These are phyloP conservation scores for Myrmophylax atrothorax DNA, from an alignment of 2,113 vertebrate species.

Conservation along the genomic window DNA sequence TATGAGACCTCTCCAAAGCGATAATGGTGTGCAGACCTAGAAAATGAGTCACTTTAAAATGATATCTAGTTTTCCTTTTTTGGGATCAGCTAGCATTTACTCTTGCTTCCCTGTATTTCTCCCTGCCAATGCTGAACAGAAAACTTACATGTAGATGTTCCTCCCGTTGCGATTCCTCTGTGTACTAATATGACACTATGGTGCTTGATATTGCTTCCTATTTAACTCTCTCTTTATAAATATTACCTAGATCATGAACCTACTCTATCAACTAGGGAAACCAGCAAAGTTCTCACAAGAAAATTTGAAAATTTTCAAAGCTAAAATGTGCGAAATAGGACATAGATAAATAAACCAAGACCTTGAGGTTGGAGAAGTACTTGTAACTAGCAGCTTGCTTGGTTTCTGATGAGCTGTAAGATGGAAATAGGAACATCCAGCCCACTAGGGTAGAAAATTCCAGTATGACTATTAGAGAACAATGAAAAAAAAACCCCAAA, in stretches of 20 bases:
- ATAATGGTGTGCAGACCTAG: background rate
- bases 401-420: background rate
- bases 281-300: background rate
- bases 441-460: background rate
- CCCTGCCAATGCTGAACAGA: background rate
- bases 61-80: background rate
- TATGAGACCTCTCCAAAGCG: background rate
- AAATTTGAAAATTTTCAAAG: background rate
- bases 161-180: rapidly evolving
- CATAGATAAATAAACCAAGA: background rate
- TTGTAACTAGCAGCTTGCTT: background rate
- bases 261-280: background rate
- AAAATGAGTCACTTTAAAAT: background rate
- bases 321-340: background rate
- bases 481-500: background rate
- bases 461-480: background rate
- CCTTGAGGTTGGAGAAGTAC: background rate
- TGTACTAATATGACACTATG: background rate
- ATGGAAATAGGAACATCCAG: background rate
- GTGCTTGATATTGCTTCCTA: background rate
- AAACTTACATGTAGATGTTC: background rate
- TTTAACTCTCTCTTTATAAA: background rate
- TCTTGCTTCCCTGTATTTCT: background rate
- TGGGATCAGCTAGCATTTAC: background rate
- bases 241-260: background rate